These are phyloP conservation scores for Rhagophthalmus giganteus DNA, from an alignment of 2,888 invertebrate genomes.

Conservation along the genomic window DNA sequence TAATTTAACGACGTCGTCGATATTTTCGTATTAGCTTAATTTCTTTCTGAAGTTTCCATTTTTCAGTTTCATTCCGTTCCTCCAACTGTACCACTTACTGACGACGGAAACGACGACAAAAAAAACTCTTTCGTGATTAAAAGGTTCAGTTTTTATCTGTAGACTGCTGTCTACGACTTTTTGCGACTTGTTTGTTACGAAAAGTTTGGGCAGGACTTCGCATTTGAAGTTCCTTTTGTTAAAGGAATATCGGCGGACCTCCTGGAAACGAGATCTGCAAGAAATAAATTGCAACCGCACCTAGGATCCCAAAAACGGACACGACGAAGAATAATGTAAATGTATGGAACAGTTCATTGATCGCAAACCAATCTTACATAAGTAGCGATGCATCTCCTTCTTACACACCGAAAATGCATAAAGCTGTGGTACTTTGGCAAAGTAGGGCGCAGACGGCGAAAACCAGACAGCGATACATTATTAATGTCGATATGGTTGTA, in stretches of 20 bases:
- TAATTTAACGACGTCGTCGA: too few species aligned
- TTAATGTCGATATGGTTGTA: constrained; percentile 32
- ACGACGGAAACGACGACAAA: constrained; percentile 1
- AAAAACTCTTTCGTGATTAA: constrained; percentile 16
- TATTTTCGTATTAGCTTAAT: too few species aligned
- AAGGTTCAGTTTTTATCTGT: constrained; percentile 13
- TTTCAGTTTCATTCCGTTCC: neutral
- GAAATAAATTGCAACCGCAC: constrained; percentile 22
- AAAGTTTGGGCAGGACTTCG: constrained; percentile 10
- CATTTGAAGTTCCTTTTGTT: constrained; percentile 11
- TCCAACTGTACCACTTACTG: constrained; percentile 1
- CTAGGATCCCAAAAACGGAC: constrained; percentile 21
- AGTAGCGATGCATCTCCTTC: constrained; percentile 15
- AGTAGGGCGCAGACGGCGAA: constrained; percentile 30
- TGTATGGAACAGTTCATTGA: constrained; percentile 24
- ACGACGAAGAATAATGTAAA: constrained; percentile 21
- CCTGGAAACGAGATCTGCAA: constrained; percentile 16
- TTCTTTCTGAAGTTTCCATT: too few species aligned
- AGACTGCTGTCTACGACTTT: constrained; percentile 2
- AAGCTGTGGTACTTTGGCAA: constrained; percentile 6
- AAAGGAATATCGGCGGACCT: constrained; percentile 8
- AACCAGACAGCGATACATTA: constrained; percentile 31
- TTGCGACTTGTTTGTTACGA: constrained; percentile 11
- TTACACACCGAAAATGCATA: constrained; percentile 3
- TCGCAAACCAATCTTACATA: constrained; percentile 22